Evolutionary conservation across 2,888 invertebrate genomes (phyloP).

Genomic region (Globia sparganii): DNA sequence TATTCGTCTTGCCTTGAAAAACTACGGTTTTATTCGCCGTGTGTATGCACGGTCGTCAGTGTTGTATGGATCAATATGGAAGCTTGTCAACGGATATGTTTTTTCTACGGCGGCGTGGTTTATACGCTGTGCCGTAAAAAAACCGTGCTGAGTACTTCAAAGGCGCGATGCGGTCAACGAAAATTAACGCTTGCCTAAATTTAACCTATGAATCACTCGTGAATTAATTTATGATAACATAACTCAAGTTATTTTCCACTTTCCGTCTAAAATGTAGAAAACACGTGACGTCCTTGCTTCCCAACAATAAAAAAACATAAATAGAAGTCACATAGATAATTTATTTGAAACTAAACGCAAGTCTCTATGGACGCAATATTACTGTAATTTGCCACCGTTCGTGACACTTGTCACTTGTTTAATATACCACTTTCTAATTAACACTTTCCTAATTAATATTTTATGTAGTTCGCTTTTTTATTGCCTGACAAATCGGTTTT

Average conservation of each 20-base stretch:
- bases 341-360: conserved; percentile 64
- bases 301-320: conserved; percentile 56
- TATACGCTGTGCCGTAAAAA: background rate
- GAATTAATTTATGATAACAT: conserved; percentile 13
- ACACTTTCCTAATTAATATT: conserved; percentile 66
- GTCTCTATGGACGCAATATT: conserved; percentile 51
- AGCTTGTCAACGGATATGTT: background rate
- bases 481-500: conserved; percentile 68
- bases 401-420: conserved; percentile 60
- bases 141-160: background rate
- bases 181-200: background rate
- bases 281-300: conserved; percentile 28
- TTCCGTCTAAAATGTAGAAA: background rate
- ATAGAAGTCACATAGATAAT: conserved; percentile 51
- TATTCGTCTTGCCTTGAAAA: background rate
- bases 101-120: background rate
- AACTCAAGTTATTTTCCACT: conserved; percentile 11
- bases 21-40: background rate
- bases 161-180: no score
- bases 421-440: conserved; percentile 61
- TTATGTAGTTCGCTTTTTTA: conserved; percentile 52
- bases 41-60: background rate
- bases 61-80: background rate
- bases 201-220: background rate
- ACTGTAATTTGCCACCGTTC: conserved; percentile 45